Evolutionary conservation across 2,888 invertebrate genomes (phyloP).

Genomic region (Dusona sp.): DNA sequence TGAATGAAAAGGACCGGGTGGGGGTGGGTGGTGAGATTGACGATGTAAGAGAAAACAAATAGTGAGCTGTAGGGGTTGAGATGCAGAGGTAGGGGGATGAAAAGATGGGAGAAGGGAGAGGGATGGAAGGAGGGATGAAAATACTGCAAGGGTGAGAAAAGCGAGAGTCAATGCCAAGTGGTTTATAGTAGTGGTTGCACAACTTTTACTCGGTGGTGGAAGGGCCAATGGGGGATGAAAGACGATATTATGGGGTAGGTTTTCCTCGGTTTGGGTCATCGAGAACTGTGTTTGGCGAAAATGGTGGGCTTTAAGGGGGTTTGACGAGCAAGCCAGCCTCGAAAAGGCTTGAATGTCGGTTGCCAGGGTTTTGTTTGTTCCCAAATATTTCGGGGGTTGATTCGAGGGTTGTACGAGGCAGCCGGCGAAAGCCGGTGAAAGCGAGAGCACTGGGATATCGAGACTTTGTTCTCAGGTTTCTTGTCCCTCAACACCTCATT

Average conservation of each 20-base stretch:
- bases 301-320: conserved; percentile 25
- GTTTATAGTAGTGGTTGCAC: conserved; percentile 27
- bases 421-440: conserved; percentile 39
- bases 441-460: conserved; percentile 40
- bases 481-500: background rate
- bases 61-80: conserved; percentile 22
- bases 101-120: background rate
- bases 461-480: conserved; percentile 54
- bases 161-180: conserved; percentile 56
- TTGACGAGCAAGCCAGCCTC: conserved; percentile 21
- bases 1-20: conserved; percentile 41
- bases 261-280: conserved; percentile 40
- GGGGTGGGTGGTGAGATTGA: background rate
- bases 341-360: conserved; percentile 59
- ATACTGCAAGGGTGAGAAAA: conserved; percentile 39
- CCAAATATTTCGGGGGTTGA: conserved; percentile 50
- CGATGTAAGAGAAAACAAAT: conserved; percentile 63
- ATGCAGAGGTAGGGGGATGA: background rate
- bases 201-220: conserved; percentile 19
- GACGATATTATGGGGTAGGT: conserved; percentile 37
- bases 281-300: conserved; percentile 27
- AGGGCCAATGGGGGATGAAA: conserved; percentile 15
- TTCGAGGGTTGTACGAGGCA: conserved; percentile 17
- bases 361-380: conserved; percentile 61
- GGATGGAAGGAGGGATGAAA: conserved; percentile 1